These are phyloP conservation scores for Chrysocyon brachyurus DNA, from an alignment of 2,797 vertebrate species.

Conservation along the genomic window DNA sequence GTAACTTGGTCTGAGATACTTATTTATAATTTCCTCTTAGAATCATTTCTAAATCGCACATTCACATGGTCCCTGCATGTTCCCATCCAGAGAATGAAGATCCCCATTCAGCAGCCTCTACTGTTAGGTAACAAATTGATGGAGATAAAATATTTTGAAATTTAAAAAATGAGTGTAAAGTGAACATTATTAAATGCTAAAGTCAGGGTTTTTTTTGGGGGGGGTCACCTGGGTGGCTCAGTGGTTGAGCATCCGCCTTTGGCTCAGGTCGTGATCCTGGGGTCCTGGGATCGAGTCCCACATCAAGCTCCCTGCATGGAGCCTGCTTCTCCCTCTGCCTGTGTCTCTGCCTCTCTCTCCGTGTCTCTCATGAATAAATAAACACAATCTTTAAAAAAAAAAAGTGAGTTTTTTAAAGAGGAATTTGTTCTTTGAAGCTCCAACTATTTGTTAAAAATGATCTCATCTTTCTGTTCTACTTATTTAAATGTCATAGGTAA, in stretches of 20 bases:
- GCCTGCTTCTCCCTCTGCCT: too few species aligned
- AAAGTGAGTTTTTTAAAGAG: background rate
- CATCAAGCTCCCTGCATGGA: too few species aligned
- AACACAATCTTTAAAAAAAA: too few species aligned
- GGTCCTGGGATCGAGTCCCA: too few species aligned
- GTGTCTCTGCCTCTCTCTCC: too few species aligned
- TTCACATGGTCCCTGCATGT: background rate
- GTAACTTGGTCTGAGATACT: background rate
- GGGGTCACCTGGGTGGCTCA: too few species aligned
- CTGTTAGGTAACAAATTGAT: background rate
- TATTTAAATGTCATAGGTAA: slow-evolving; percentile 6
- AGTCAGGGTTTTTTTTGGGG: too few species aligned
- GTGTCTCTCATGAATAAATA: too few species aligned
- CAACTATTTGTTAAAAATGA: background rate
- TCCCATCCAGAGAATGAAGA: background rate
- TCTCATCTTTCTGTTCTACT: background rate
- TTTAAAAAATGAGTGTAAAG: background rate
- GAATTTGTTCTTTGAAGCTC: slow-evolving; percentile 17
- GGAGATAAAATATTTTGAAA: background rate
- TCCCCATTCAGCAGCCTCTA: background rate
- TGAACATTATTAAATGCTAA: too few species aligned
- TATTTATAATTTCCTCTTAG: background rate
- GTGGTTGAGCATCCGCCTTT: too few species aligned
- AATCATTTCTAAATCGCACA: background rate
- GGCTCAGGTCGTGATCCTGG: too few species aligned